Base-by-base conservation (phyloP, 1,140 invertebrate genomes). In the Brachionus angularis region DNA sequence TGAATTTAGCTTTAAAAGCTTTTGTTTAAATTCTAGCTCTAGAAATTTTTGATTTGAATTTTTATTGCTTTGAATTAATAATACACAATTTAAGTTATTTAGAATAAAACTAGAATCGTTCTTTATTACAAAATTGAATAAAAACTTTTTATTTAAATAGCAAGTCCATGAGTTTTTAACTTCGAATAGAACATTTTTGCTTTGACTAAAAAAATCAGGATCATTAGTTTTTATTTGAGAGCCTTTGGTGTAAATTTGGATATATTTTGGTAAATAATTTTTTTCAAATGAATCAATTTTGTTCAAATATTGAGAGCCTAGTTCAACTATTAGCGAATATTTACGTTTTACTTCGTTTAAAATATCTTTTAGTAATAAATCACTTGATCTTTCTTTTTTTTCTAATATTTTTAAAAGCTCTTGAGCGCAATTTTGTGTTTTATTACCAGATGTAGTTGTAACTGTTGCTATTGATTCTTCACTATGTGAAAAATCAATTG, bases 401-500 rank as follows among this genome's bases (percentile, higher is more conserved):
- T 52, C 49, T n/a, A 52, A 29, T 21, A 52, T 21, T 31, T 25
- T 52, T 23, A 27, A n/a, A 14, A 52, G 12, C 27, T 52, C 49
- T 4, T 3, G 25, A 10, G 31, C 33, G 3, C 21, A 58, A 23
- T 39, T 58, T 7, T 21, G 18, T 5, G 36, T 33, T 39, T 58
- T 58, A 3, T 12, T 34, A 36, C 39, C 53, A 1, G 18, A 2
- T 25, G n/a, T 58, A 18, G n/a, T n/a, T 39, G 5, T 39, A 25
- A 39, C 27, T 58, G 4, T 2, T n/a, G 5, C 33, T 58, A n/a
- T n/a, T n/a, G n/a, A n/a, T n/a, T n/a, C n/a, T n/a, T n/a, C n/a
- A n/a, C n/a, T n/a, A n/a, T n/a, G n/a, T n/a, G n/a, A n/a, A 5
- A 58, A 58, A 14, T 58, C 53, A 33, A 58, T 58, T 7, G 53